These are phyloP conservation scores for Platycercus adscitus DNA, from an alignment of 2,113 vertebrate species.

Conservation along the genomic window DNA sequence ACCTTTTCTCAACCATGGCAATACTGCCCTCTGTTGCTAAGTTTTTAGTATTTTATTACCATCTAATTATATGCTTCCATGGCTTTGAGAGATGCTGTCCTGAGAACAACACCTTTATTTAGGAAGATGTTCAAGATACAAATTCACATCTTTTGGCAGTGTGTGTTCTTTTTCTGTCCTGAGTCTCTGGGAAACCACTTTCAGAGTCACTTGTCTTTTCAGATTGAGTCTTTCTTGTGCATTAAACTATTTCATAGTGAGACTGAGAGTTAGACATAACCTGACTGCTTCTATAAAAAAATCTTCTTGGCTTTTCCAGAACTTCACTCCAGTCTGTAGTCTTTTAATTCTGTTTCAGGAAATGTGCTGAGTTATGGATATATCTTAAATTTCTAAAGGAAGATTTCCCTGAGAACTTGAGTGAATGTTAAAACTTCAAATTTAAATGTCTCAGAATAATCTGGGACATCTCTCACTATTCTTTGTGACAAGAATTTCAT, in stretches of 20 bases:
- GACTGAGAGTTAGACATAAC: neutral
- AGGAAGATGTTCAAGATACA: neutral
- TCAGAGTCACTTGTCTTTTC: neutral
- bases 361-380: neutral
- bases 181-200: neutral
- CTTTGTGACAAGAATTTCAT: neutral
- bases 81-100: neutral
- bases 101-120: neutral
- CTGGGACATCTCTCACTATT: neutral
- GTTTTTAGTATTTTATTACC: neutral
- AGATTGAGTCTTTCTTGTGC: neutral
- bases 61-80: neutral
- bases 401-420: neutral
- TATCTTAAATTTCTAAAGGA: neutral
- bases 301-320: neutral
- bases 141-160: neutral
- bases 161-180: neutral
- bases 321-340: neutral
- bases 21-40: neutral
- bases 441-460: neutral
- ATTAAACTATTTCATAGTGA: neutral
- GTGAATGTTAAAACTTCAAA: neutral
- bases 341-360: neutral
- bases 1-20: neutral
- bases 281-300: neutral